Percentiles rank a stretch among this genome's conserved stretches.
These are phyloP conservation scores for Lithophane leautieri DNA, from an alignment of 2,888 invertebrate species.

Conservation along the genomic window DNA sequence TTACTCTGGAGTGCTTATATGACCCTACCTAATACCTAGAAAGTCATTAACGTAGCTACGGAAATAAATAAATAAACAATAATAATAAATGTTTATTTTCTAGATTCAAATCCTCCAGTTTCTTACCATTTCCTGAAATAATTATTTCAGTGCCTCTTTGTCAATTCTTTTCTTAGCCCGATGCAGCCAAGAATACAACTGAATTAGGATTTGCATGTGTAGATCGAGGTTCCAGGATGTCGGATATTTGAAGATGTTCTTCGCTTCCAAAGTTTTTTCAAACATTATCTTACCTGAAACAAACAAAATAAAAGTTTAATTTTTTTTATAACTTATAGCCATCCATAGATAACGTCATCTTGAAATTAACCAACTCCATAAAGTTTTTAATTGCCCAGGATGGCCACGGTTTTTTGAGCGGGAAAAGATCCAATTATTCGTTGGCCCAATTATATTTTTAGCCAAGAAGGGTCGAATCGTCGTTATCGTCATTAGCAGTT, in stretches of 20 bases:
- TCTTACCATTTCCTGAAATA: background rate
- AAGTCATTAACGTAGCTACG: background rate
- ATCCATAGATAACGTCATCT: background rate
- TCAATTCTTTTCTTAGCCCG: background rate
- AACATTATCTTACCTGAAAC: conserved; percentile 57
- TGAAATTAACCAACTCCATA: conserved; percentile 15
- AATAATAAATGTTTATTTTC: no score
- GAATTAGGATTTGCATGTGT: background rate
- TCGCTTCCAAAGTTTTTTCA: background rate
- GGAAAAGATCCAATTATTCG: conserved; percentile 40
- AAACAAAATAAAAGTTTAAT: conserved; percentile 44
- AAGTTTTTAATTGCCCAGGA: conserved; percentile 33
- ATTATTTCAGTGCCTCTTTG: background rate
- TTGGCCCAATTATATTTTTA: conserved; percentile 55
- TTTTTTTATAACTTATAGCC: background rate
- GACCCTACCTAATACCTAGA: background rate
- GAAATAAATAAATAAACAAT: no score
- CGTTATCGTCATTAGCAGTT: conserved; percentile 41
- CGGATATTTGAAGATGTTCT: background rate
- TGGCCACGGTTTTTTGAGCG: conserved; percentile 38
- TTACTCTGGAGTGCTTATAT: background rate
- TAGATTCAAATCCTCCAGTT: no score
- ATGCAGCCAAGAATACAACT: background rate
- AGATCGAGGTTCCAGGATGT: no score
- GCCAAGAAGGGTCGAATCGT: conserved; percentile 38